Conservation (phyloP, 2,797 vertebrate species). For the Lutjanus campechanus region DNA sequence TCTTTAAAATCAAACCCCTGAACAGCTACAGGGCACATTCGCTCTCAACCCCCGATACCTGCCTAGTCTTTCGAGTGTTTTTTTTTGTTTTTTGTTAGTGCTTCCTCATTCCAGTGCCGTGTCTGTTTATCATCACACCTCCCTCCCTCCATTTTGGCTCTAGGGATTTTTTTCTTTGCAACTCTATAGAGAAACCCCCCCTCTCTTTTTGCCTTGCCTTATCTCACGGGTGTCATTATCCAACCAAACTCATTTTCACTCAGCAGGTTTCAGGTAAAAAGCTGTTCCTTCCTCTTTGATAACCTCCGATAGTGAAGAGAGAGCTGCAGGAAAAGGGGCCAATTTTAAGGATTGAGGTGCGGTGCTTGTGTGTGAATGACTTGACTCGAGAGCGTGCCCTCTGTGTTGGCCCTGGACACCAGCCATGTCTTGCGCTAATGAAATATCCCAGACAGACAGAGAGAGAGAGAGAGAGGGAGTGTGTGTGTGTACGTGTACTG, state of each 20-base stretch:
- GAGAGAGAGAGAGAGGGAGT: neutral
- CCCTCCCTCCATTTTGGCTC: constrained; percentile 46
- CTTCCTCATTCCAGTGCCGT: constrained; percentile 65
- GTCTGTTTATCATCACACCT: constrained; percentile 60
- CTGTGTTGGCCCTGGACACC: constrained; percentile 63
- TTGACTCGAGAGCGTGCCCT: constrained; percentile 63
- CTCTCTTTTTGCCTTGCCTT: constrained; percentile 31
- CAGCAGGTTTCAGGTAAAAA: constrained; percentile 64
- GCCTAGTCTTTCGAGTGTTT: constrained; percentile 19
- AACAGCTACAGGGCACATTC: neutral
- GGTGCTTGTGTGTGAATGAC: constrained; percentile 54
- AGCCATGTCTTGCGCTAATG: constrained; percentile 73
- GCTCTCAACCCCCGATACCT: constrained; percentile 31
- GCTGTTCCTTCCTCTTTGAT: constrained; percentile 54
- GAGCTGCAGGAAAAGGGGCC: constrained; percentile 45
- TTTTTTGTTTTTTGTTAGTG: constrained; percentile 35
- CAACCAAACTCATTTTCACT: constrained; percentile 62
- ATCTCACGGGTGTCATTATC: constrained; percentile 67
- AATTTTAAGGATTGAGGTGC: constrained; percentile 54
- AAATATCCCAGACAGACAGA: constrained; percentile 68
- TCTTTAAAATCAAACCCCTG: constrained; percentile 33
- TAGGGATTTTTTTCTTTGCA: constrained; percentile 10
- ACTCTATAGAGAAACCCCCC: constrained; percentile 13
- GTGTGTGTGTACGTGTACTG: constrained; percentile 10
- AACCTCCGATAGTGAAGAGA: constrained; percentile 60